These are phyloP conservation scores for Meles meles DNA, from an alignment of 2,113 vertebrate genomes.

Conservation along the genomic window DNA sequence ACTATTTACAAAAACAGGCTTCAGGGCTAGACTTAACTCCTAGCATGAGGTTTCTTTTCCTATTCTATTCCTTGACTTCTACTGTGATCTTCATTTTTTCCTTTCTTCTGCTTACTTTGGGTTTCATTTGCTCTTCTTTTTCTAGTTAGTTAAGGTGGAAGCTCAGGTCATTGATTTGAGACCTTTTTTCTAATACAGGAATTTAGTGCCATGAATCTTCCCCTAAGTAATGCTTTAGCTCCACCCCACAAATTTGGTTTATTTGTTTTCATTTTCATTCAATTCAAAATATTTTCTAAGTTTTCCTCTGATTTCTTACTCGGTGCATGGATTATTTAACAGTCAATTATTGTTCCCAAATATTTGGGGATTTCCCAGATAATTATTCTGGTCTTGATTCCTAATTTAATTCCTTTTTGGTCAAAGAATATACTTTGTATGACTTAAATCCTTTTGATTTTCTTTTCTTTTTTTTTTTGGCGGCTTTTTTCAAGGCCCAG, in stretches of 20 bases:
- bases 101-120: not conserved
- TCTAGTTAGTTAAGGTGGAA: not conserved
- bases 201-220: not conserved
- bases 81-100: not conserved
- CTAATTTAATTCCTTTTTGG: not conserved
- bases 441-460: not conserved
- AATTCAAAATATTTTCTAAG: not conserved
- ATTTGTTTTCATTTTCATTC: not conserved
- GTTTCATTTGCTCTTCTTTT: not conserved
- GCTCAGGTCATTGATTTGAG: not conserved
- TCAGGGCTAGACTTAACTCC: too few species aligned
- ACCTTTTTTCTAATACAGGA: not conserved
- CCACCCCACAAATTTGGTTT: not conserved
- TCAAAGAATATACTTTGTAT: not conserved
- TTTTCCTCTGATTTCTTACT: not conserved
- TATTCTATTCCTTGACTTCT: not conserved
- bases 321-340: not conserved
- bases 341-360: not conserved
- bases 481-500: not conserved
- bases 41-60: not conserved
- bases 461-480: constrained; percentile 24
- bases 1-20: not conserved
- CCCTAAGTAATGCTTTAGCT: not conserved
- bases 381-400: not conserved
- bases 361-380: not conserved